phyloP scores from a whole-genome alignment of 2,113 vertebrate genomes.

The Azemiops feae region DNA sequence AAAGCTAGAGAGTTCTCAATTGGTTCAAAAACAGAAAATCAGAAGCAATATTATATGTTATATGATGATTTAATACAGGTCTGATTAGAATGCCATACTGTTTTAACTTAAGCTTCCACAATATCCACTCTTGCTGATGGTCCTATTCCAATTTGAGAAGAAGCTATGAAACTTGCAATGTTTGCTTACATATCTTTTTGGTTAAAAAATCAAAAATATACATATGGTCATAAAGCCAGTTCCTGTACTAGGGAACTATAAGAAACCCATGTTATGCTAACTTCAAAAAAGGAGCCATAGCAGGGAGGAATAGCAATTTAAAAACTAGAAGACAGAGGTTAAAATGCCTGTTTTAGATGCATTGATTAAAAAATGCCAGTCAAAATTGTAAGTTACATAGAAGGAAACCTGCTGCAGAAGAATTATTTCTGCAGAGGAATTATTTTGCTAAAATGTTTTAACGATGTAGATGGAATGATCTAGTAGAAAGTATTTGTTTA shows the following conservation, averaged over 20 bases:
- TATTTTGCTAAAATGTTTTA: not conserved
- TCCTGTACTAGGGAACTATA: not conserved
- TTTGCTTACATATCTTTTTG: not conserved
- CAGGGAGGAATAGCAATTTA: not conserved
- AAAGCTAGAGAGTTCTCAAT: not conserved
- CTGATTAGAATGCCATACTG: not conserved
- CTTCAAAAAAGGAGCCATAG: not conserved
- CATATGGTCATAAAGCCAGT: not conserved
- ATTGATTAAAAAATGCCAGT: not conserved
- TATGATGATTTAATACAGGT: not conserved
- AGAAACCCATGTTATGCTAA: not conserved
- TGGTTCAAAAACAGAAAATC: not conserved
- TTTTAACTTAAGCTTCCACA: not conserved
- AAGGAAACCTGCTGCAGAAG: not conserved
- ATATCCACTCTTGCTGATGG: not conserved
- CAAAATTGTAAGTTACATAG: not conserved
- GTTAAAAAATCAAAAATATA: not conserved
- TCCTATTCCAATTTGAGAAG: not conserved
- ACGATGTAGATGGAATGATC: not conserved
- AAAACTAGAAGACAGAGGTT: not conserved
- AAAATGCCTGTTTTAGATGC: not conserved
- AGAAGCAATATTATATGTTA: not conserved
- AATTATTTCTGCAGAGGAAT: not conserved
- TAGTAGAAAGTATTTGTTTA: not conserved
- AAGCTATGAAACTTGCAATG: not conserved